phyloP scores from a whole-genome alignment of 2,797 vertebrate species.

The Rhinogobio ventralis region DNA sequence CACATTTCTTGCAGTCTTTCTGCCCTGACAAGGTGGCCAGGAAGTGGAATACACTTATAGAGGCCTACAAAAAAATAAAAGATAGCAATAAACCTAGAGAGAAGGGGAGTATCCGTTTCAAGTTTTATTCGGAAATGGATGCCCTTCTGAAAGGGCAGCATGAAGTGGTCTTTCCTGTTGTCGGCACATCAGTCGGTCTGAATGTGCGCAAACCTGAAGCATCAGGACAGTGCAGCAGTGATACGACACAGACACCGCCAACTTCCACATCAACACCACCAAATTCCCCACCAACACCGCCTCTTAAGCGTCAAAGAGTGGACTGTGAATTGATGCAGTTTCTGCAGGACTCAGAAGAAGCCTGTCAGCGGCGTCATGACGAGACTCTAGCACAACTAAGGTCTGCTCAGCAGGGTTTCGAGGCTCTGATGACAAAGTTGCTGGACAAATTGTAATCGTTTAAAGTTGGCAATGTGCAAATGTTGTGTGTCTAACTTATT shows the following conservation, averaged over 20 bases:
- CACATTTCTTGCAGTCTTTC: conserved; percentile 35
- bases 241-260: not conserved
- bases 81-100: conserved; percentile 23
- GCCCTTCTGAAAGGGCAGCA: not conserved
- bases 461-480: not conserved
- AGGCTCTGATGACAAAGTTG: not conserved
- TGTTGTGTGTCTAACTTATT: not conserved
- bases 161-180: not conserved
- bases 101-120: conserved; percentile 33
- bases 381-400: not conserved
- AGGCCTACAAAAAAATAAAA: conserved; percentile 43
- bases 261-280: not conserved
- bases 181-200: not conserved
- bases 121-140: conserved; percentile 42
- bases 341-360: conserved; percentile 8
- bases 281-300: not conserved
- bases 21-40: conserved; percentile 44
- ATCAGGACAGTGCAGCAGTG: not conserved
- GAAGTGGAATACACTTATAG: conserved; percentile 39
- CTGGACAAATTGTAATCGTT: not conserved
- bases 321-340: conserved; percentile 20
- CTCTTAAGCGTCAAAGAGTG: conserved; percentile 9
- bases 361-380: conserved; percentile 9
- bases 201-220: not conserved
- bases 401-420: not conserved